Evolutionary conservation across 1,140 invertebrate species (phyloP).

Genomic region (Hyles vespertilio): DNA sequence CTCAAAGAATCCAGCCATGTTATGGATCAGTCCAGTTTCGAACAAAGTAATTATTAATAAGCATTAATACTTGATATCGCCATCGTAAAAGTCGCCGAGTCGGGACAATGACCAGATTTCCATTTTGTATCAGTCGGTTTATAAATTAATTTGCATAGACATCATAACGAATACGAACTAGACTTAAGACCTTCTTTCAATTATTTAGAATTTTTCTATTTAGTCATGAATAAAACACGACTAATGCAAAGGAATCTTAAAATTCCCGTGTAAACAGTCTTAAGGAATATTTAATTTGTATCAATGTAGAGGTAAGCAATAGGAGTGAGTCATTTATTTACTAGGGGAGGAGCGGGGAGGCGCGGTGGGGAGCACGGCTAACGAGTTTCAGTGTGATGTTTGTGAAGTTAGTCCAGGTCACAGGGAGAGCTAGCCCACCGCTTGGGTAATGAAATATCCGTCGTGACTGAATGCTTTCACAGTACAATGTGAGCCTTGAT

Average conservation of each 20-base stretch:
- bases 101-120: too few relatives aligned
- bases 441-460: constrained; percentile 18
- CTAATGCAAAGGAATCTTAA: too few relatives aligned
- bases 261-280: too few relatives aligned
- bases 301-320: constrained; percentile 20
- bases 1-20: constrained; percentile 13
- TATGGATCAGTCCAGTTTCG: constrained; percentile 10
- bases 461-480: constrained; percentile 8
- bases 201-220: too few relatives aligned
- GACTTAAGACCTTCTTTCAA: too few relatives aligned
- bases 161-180: too few relatives aligned
- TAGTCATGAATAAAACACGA: too few relatives aligned
- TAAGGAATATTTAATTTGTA: constrained; percentile 1
- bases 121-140: too few relatives aligned
- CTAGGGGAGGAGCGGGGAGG: constrained; percentile 9
- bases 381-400: constrained; percentile 37
- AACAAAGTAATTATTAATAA: constrained; percentile 19
- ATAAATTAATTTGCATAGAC: too few relatives aligned
- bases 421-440: constrained; percentile 16
- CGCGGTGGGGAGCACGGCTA: constrained; percentile 24
- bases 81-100: too few relatives aligned
- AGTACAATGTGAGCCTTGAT: constrained; percentile 1
- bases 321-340: constrained; percentile 29
- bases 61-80: constrained; percentile 2
- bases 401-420: constrained; percentile 32